Evolutionary conservation across 2,797 vertebrate genomes (phyloP).

Genomic region (Paguma larvata): DNA sequence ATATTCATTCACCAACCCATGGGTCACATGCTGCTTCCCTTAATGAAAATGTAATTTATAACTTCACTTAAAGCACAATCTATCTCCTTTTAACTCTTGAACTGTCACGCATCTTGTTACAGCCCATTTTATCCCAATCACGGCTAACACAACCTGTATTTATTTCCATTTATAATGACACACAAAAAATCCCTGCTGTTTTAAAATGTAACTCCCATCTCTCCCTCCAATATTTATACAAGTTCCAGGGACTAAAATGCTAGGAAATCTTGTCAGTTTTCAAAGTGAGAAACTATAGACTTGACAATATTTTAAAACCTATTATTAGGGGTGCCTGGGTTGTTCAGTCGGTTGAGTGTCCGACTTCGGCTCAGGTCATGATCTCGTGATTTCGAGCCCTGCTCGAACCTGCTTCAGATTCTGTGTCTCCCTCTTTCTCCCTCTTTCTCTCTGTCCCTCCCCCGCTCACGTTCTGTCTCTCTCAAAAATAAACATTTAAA

Average conservation of each 20-base stretch:
- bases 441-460: too few species aligned
- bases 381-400: too few species aligned
- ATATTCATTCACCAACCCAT: not conserved
- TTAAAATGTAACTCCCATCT: conserved; percentile 38
- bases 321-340: not conserved
- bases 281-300: conserved; percentile 40
- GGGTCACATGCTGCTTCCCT: conserved; percentile 22
- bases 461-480: too few species aligned
- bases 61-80: conserved; percentile 61
- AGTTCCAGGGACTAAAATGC: not conserved
- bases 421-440: too few species aligned
- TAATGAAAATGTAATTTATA: conserved; percentile 66
- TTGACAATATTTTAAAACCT: conserved; percentile 64
- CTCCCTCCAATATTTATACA: conserved; percentile 56
- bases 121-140: conserved; percentile 22
- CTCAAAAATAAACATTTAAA: too few species aligned
- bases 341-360: too few species aligned
- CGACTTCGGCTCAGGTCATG: too few species aligned
- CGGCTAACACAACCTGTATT: conserved; percentile 60
- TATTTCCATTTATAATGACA: conserved; percentile 29
- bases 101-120: not conserved
- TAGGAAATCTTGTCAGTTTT: conserved; percentile 40
- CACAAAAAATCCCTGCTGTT: conserved; percentile 62
- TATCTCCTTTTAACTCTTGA: conserved; percentile 42
- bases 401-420: too few species aligned